Base-by-base conservation (phyloP, 2,797 vertebrate genomes). In the Thunnus albacares region DNA sequence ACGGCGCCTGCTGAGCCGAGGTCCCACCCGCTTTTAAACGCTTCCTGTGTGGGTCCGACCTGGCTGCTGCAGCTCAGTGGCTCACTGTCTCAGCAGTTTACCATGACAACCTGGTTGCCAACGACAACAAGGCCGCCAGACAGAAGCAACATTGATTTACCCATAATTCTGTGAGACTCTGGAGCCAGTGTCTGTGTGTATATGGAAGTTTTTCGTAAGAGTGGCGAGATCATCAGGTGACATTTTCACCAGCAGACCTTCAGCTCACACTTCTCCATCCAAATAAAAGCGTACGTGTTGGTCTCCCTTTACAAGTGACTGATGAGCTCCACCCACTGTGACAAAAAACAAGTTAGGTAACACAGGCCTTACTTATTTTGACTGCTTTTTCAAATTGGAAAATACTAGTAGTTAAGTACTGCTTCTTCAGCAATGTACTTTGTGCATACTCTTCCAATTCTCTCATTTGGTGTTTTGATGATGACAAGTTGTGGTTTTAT, bases 131-230 rank as follows among this genome's bases (percentile, higher is more conserved):
- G 49, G 6, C 38, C 1, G 61, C 81, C 86, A 88, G 81, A 93
- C 90, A 90, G 90, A 83, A 78, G 85, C 68, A 53, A 85, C 88
- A 93, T 86, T 92, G 87, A 92, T 83, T 75, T 83, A 75, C 47
- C 80, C 75, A 66, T 69, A 33, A 80, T 78, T 76, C 62, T 38
- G 3, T 33, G 4, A 68, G 22, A 58, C 13, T 41, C 49, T 6
- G 63, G 72, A 84, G 84, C 63, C 77, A n/a, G 65, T 2, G 47
- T 51, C 17, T 51, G 11, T n/a, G 65, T 20, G 55, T 41, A 43
- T 33, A 57, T 71, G 63, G 83, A 86, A 71, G 71, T 84, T 71
- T 38, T 83, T 77, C 67, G 59, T 53, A 68, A 77, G 79, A 71
- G 85, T 88, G 85, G 88, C 75, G 41, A 87, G 88, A 87, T 81